Evolutionary conservation across 2,797 vertebrate species (phyloP).

Genomic region (Notolabrus celidotus): DNA sequence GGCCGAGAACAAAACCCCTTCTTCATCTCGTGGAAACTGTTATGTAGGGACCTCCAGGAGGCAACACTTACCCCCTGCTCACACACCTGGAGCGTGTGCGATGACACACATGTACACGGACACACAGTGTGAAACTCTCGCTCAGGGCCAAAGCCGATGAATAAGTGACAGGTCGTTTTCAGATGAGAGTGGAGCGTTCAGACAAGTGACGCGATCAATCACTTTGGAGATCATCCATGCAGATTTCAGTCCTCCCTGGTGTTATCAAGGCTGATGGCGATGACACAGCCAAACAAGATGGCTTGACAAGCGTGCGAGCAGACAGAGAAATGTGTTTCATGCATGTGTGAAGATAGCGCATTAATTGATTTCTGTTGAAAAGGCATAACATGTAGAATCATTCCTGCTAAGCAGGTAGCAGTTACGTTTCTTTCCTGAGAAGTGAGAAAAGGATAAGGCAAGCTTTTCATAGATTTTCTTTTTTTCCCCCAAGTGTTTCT

Average conservation of each 20-base stretch:
- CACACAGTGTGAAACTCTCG: constrained; percentile 67
- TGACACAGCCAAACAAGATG: constrained; percentile 67
- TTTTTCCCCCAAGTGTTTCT: constrained; percentile 46
- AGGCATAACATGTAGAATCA: constrained; percentile 45
- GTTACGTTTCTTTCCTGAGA: constrained; percentile 45
- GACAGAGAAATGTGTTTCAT: constrained; percentile 12
- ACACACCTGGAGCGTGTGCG: constrained; percentile 25
- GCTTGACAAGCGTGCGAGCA: constrained; percentile 53
- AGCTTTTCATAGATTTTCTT: constrained; percentile 66
- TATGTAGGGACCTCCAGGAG: constrained; percentile 40
- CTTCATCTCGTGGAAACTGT: constrained; percentile 46
- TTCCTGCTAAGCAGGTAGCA: constrained; percentile 44
- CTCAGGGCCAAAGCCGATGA: constrained; percentile 75
- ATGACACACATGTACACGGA: constrained; percentile 26
- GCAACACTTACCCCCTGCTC: constrained; percentile 22
- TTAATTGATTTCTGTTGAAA: constrained; percentile 49
- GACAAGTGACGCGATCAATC: constrained; percentile 84
- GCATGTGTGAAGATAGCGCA: constrained; percentile 29
- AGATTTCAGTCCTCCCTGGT: constrained; percentile 78
- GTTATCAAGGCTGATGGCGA: constrained; percentile 81
- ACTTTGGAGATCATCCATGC: constrained; percentile 84
- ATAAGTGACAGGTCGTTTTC: constrained; percentile 90
- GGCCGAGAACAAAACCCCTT: constrained; percentile 55
- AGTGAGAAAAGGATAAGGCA: constrained; percentile 42
- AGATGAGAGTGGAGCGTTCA: constrained; percentile 76